phyloP scores from a whole-genome alignment of 1,140 invertebrate genomes.

The Argopecten irradians region DNA sequence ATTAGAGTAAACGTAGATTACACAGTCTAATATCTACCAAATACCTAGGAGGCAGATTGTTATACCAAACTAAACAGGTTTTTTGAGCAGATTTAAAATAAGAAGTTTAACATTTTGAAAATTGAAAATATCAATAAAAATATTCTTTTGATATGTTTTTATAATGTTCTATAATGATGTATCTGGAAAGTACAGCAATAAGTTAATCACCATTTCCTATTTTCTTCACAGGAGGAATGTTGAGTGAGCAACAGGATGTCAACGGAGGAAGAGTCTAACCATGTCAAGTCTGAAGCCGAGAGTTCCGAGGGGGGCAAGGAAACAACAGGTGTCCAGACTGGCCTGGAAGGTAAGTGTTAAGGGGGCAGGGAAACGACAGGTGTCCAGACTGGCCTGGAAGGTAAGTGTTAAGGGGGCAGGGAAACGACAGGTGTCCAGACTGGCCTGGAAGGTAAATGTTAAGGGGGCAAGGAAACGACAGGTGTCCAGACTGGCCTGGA shows the following conservation, averaged over 20 bases:
- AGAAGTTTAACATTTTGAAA: no score
- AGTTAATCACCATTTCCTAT: background rate
- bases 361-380: background rate
- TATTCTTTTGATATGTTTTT: no score
- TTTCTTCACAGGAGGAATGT: background rate
- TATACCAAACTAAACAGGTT: no score
- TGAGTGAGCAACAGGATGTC: constrained; percentile 2
- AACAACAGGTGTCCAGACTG: background rate
- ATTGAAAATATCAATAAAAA: no score
- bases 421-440: background rate
- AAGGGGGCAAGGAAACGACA: background rate
- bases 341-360: background rate
- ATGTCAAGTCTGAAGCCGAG: background rate
- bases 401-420: background rate
- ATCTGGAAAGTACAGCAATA: no score
- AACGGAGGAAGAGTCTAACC: constrained; percentile 7
- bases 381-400: background rate
- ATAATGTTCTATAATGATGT: no score
- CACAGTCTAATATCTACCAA: no score
- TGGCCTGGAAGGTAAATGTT: background rate
- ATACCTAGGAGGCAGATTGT: no score
- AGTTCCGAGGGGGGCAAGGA: constrained; percentile 19
- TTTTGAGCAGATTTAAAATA: no score
- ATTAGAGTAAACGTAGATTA: no score
- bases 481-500: no score